phyloP scores from a whole-genome alignment of 2,797 vertebrate species.

The Acipenser ruthenus region DNA sequence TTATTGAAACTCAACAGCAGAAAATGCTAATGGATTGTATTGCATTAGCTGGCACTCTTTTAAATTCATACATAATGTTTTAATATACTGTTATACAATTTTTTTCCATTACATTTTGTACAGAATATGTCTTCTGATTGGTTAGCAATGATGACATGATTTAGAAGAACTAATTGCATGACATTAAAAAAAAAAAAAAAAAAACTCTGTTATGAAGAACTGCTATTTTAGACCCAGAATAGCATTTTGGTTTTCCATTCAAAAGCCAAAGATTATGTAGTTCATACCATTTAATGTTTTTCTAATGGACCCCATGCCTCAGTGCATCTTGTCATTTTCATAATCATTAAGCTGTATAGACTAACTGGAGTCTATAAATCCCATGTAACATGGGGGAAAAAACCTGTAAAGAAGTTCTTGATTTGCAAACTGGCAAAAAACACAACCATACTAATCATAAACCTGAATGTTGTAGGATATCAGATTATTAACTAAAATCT shows the following conservation, averaged over 20 bases:
- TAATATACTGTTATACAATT: no score
- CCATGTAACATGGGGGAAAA: not conserved
- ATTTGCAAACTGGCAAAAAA: not conserved
- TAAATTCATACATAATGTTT: no score
- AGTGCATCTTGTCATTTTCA: slow-evolving; percentile 4
- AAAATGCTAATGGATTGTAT: no score
- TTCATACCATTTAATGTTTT: not conserved
- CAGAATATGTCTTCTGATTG: no score
- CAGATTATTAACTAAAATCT: no score
- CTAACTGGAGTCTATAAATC: slow-evolving; percentile 4
- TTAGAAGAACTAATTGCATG: no score
- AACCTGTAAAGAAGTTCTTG: not conserved
- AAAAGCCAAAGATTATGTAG: not conserved
- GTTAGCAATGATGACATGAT: no score
- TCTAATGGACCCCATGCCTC: not conserved
- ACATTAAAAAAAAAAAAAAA: not conserved
- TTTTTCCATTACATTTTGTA: no score
- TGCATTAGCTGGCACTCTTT: no score
- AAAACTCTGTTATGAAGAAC: not conserved
- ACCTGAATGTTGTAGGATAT: no score
- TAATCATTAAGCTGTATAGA: slow-evolving; percentile 11
- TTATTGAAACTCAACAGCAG: no score
- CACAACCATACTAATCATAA: not conserved
- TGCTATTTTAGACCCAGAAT: not conserved
- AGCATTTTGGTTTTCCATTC: slow-evolving; percentile 11